Base-by-base conservation (phyloP, 2,888 invertebrate species). In the Torymus texanus region DNA sequence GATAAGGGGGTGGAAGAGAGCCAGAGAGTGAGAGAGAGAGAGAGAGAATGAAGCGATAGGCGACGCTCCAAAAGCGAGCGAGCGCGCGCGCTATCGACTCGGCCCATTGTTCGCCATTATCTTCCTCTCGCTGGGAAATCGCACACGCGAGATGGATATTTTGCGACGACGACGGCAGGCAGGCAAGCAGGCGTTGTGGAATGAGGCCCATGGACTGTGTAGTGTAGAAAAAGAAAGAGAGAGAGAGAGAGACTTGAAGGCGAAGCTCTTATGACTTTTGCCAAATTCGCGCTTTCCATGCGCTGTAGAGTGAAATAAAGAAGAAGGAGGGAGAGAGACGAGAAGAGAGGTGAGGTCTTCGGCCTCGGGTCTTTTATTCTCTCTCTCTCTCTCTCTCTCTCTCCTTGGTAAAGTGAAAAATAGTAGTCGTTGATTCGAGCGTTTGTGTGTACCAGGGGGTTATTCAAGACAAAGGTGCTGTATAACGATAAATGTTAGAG, bases 71-170 rank as follows among this genome's bases (percentile, higher is more conserved):
- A 80, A 76, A 73, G 63, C 73, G 51, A 41, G 41, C 29, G 29
- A 29, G 70, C 70, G 24, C 67, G 61, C 61, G 58, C 61, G 24
- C 29, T 66, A 71, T 75, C 70, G 63, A 65, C 74, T n/a, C n/a
- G 50, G 16, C 24, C 74, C 70, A 74, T 79, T 79, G 79, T 79
- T 75, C 74, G 70, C 59, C 67, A 70, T 70, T 74, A 79, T 75
- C 75, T 78, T n/a, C 50, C 56, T 62, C 73, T 53, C 21, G 10
- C 67, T 56, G 50, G 41, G 70, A 68, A 74, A 79, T 74, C 68
- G 61, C 66, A 74, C 63, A 62, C 56, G 51, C 62, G 68, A 74
- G 56, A 58, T 59, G 59, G 56, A 59, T 78, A 71, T 72, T 66
- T 66, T 67, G 59, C 77, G 41, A 24, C 41, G 41, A 41, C 41